Evolutionary conservation across 1,140 invertebrate species (phyloP).

Genomic region (Bombus impatiens): DNA sequence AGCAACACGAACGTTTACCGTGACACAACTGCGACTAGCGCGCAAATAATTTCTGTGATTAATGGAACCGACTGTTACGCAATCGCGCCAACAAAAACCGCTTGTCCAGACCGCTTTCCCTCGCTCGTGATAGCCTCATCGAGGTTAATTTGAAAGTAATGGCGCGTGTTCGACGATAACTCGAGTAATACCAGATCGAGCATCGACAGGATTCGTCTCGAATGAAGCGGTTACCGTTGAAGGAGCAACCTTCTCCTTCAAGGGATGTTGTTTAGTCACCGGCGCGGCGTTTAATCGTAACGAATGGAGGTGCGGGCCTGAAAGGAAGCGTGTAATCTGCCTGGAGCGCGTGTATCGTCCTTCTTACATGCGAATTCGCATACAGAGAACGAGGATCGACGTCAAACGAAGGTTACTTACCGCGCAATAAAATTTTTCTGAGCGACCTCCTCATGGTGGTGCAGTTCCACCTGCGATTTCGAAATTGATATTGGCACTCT

Average conservation of each 20-base stretch:
- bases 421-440: conserved; percentile 90
- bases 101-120: conserved; percentile 1
- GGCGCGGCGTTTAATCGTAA: conserved; percentile 67
- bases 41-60: conserved; percentile 30
- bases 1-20: background rate
- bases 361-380: background rate
- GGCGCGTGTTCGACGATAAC: conserved; percentile 36
- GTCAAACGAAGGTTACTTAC: conserved; percentile 80
- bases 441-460: conserved; percentile 89
- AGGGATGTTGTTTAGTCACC: background rate
- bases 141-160: conserved; percentile 45
- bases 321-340: conserved; percentile 71
- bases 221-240: conserved; percentile 59
- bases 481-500: conserved; percentile 93
- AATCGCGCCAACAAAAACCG: background rate
- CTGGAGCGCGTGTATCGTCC: conserved; percentile 37
- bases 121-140: conserved; percentile 19
- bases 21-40: background rate
- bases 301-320: conserved; percentile 63
- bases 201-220: conserved; percentile 1
- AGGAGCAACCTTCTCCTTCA: background rate
- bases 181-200: background rate
- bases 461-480: conserved; percentile 92
- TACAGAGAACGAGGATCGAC: background rate
- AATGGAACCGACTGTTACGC: conserved; percentile 2